phyloP scores from a whole-genome alignment of 2,888 invertebrate species.

The Cremastinae sp. region DNA sequence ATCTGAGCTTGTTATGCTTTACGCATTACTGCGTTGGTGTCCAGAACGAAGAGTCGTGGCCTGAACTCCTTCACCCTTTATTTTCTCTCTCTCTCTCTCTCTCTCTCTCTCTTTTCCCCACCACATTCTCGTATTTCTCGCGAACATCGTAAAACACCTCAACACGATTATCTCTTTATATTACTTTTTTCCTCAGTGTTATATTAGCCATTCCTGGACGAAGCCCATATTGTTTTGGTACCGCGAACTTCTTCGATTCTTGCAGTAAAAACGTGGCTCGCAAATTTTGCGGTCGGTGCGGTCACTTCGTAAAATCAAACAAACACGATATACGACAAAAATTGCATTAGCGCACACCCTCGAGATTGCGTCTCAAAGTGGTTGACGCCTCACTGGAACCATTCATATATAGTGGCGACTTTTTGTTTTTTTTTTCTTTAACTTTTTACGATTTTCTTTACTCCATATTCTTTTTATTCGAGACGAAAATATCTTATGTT shows the following conservation, averaged over 20 bases:
- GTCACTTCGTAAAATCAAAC: too few species aligned
- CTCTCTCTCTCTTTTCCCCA: not conserved
- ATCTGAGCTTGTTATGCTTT: conserved; percentile 66
- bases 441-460: too few species aligned
- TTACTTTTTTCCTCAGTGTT: conserved; percentile 2
- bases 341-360: too few species aligned
- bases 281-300: not conserved
- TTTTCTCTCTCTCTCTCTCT: not conserved
- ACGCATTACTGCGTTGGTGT: conserved; percentile 63
- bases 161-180: conserved; percentile 5
- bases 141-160: conserved; percentile 39
- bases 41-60: conserved; percentile 42
- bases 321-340: too few species aligned
- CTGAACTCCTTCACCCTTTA: not conserved
- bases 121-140: too few species aligned
- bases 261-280: too few species aligned
- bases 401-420: too few species aligned
- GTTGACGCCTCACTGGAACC: too few species aligned
- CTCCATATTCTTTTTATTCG: too few species aligned
- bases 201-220: not conserved
- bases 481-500: too few species aligned
- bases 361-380: too few species aligned
- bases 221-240: not conserved
- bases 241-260: not conserved
- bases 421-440: too few species aligned